A percentile compares a stretch with the other conserved stretches of the same genome.
phyloP scores from a whole-genome alignment of 2,113 vertebrate species.

The Sylvia atricapilla region DNA sequence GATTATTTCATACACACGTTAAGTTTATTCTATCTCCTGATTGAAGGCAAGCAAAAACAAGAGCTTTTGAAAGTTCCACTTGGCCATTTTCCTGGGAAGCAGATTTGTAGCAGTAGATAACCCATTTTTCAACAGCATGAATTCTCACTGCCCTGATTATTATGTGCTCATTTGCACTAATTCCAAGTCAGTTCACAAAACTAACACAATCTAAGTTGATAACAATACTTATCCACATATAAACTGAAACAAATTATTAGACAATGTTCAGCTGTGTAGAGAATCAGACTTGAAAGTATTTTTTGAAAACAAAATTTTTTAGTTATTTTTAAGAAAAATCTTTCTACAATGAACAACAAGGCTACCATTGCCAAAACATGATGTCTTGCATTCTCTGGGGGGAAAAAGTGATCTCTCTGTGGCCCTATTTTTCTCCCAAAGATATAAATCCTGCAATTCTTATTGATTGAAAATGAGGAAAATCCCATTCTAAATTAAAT shows the following conservation, averaged over 20 bases:
- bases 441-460: not conserved
- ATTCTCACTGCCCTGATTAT: conserved; percentile 58
- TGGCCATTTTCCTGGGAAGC: conserved; percentile 50
- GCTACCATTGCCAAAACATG: not conserved
- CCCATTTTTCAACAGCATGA: conserved; percentile 53
- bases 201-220: not conserved
- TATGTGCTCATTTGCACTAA: conserved; percentile 32
- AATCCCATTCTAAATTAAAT: not conserved
- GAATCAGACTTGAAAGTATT: not conserved
- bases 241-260: not conserved
- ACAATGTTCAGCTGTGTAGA: not conserved
- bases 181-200: conserved; percentile 43
- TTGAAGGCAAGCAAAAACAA: not conserved
- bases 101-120: conserved; percentile 47
- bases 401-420: not conserved
- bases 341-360: not conserved
- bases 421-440: not conserved
- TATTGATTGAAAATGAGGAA: not conserved
- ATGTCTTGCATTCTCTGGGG: not conserved
- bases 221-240: not conserved
- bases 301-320: not conserved
- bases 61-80: not conserved
- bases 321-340: not conserved
- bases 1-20: not conserved
- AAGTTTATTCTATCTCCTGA: not conserved